Evolutionary conservation across 2,797 vertebrate genomes (phyloP).

Genomic region (Eleutherodactylus coqui): DNA sequence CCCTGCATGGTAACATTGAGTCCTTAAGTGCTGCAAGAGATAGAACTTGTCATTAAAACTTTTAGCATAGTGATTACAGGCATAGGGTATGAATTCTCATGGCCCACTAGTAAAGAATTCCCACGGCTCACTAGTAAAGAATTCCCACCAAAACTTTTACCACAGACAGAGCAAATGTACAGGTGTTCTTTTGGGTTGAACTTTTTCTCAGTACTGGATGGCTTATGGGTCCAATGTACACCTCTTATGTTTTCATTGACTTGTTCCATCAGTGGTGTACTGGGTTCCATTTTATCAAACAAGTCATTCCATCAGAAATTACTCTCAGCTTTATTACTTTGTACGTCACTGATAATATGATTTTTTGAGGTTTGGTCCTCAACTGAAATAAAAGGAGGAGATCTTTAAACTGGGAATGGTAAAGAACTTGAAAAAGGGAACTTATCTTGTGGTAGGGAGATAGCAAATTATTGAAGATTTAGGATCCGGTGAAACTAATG

Average conservation of each 20-base stretch:
- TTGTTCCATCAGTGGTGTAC: neutral
- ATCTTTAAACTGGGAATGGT: neutral
- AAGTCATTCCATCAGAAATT: conserved; percentile 33
- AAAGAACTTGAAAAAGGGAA: neutral
- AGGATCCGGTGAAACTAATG: too few species aligned
- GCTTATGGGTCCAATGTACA: neutral
- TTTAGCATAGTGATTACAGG: conserved; percentile 71
- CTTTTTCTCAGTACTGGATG: conserved; percentile 1
- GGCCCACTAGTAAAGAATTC: conserved; percentile 44
- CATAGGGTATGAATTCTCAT: conserved; percentile 65
- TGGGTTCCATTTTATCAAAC: conserved; percentile 42
- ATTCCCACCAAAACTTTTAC: conserved; percentile 55
- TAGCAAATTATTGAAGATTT: neutral
- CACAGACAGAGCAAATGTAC: conserved; percentile 61
- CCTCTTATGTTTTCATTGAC: neutral
- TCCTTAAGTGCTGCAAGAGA: conserved; percentile 71
- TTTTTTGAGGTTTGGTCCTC: neutral
- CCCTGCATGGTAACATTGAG: too few species aligned
- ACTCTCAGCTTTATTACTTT: conserved; percentile 29
- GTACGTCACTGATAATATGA: neutral
- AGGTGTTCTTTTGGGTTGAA: conserved; percentile 64
- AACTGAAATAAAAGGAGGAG: neutral
- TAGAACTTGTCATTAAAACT: conserved; percentile 72
- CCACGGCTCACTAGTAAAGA: conserved; percentile 50
- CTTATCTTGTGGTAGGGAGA: neutral